phyloP scores from a whole-genome alignment of 2,888 invertebrate genomes.

The Tricholauxania praeusta region DNA sequence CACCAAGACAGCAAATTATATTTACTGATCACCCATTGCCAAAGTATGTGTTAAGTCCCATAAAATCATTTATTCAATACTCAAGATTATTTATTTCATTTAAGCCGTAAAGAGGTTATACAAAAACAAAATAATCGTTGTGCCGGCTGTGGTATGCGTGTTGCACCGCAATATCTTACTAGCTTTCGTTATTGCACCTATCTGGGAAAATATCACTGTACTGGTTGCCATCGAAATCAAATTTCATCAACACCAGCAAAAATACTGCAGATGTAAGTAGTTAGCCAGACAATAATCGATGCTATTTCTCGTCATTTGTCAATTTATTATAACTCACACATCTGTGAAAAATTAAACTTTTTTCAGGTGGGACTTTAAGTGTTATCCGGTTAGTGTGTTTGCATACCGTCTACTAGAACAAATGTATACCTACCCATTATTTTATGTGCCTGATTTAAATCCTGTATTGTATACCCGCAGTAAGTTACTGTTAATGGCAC shows the following conservation, averaged over 20 bases:
- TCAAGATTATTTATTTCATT: constrained; percentile 38
- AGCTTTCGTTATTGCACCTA: constrained; percentile 87
- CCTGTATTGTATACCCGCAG: constrained; percentile 75
- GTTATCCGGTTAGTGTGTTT: constrained; percentile 86
- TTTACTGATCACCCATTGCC: constrained; percentile 80
- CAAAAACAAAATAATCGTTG: constrained; percentile 82
- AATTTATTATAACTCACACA: neutral
- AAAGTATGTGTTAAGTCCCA: constrained; percentile 68
- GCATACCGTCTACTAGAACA: constrained; percentile 81
- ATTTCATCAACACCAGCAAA: constrained; percentile 78
- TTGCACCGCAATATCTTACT: constrained; percentile 78
- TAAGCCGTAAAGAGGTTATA: constrained; percentile 75
- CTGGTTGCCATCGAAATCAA: constrained; percentile 86
- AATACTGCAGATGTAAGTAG: constrained; percentile 68
- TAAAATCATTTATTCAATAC: neutral
- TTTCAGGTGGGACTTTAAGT: constrained; percentile 69
- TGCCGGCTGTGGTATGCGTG: constrained; percentile 87
- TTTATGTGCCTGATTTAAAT: constrained; percentile 80
- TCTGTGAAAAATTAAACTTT: neutral
- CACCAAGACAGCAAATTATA: constrained; percentile 85
- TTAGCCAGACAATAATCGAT: neutral
- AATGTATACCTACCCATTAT: constrained; percentile 82
- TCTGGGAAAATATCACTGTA: constrained; percentile 86
- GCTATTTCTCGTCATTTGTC: neutral
- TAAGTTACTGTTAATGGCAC: constrained; percentile 73